These are phyloP conservation scores for Formica exsecta DNA, from an alignment of 1,140 invertebrate species.

Conservation along the genomic window DNA sequence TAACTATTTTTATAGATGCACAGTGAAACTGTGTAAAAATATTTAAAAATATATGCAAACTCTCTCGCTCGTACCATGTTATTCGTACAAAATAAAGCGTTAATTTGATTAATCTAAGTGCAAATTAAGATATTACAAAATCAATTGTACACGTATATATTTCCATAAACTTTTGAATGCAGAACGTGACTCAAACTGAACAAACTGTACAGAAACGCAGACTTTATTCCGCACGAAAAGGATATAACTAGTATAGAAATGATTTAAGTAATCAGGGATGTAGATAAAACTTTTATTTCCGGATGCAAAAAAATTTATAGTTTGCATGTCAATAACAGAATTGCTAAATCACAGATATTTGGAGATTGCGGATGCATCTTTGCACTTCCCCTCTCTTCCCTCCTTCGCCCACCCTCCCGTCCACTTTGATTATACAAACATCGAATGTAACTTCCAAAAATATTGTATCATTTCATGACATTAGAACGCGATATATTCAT, in stretches of 20 bases:
- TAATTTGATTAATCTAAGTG: neutral
- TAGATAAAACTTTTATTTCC: neutral
- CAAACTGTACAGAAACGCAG: neutral
- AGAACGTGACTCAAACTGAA: neutral
- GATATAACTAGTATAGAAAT: neutral
- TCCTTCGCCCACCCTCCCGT: neutral
- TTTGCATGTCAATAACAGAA: constrained; percentile 4
- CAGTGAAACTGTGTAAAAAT: neutral
- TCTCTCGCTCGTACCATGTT: neutral
- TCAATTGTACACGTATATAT: neutral
- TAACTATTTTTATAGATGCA: constrained; percentile 16
- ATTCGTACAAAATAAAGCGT: neutral
- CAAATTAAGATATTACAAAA: neutral
- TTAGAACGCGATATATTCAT: neutral
- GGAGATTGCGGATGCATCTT: neutral
- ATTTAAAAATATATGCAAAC: neutral
- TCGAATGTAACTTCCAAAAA: constrained; percentile 28
- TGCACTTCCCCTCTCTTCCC: neutral
- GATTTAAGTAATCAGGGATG: neutral
- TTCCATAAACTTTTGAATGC: neutral
- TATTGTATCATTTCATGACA: constrained; percentile 31
- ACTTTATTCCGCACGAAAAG: neutral
- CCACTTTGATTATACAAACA: neutral
- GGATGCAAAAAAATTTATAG: neutral
- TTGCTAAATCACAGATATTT: neutral